phyloP scores from a whole-genome alignment of 2,888 invertebrate species.

The Nemoura dubitans region DNA sequence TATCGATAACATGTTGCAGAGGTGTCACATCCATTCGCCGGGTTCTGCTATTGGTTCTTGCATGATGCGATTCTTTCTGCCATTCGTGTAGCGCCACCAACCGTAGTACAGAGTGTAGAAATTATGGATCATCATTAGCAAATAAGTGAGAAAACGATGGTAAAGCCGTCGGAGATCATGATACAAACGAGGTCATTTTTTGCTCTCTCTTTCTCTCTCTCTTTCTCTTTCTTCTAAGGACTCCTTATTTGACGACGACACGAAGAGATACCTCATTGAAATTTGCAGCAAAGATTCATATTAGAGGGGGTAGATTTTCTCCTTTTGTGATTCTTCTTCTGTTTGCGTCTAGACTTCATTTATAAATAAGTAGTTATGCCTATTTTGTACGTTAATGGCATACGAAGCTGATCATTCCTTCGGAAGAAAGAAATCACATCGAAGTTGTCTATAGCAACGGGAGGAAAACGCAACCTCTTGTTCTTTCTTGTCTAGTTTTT shows the following conservation, averaged over 20 bases:
- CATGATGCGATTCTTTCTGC: not conserved
- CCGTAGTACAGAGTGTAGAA: not conserved
- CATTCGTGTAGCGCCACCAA: not conserved
- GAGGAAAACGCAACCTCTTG: no score
- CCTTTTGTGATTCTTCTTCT: not conserved
- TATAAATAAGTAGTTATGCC: no score
- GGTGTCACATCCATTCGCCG: constrained; percentile 26
- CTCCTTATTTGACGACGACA: not conserved
- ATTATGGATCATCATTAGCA: not conserved
- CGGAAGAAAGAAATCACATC: no score
- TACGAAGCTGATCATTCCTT: no score
- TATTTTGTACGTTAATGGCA: no score
- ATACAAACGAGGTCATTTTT: not conserved
- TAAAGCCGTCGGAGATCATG: not conserved
- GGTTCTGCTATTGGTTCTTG: not conserved
- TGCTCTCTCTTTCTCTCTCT: not conserved
- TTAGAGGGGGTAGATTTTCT: not conserved
- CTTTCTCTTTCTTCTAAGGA: not conserved
- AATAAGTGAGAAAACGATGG: not conserved
- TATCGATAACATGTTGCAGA: not conserved
- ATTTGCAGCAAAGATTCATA: not conserved
- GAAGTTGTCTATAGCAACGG: no score
- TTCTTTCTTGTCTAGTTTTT: no score
- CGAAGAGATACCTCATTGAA: not conserved
- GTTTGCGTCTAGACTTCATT: not conserved